Conservation (phyloP, 2,113 vertebrate genomes). For the Felis chaus region DNA sequence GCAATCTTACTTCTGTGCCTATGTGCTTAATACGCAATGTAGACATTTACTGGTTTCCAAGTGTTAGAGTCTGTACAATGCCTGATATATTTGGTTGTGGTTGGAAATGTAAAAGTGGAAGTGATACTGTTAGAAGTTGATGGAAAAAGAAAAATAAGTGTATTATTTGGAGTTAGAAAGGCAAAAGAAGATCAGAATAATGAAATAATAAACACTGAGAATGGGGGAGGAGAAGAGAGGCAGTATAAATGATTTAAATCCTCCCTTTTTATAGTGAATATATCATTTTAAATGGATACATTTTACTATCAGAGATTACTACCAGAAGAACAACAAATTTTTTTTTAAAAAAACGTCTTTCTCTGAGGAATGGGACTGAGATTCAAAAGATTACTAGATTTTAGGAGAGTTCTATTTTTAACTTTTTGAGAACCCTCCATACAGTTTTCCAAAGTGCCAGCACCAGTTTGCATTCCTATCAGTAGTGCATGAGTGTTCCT, state of each 20-base stretch:
- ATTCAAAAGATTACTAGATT: not conserved
- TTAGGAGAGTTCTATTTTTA: not conserved
- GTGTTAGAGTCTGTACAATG: not conserved
- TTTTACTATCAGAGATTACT: not conserved
- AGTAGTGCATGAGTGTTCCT: not conserved
- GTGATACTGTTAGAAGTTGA: not conserved
- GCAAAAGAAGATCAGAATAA: not conserved
- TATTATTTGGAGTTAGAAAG: constrained; percentile 11
- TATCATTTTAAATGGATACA: not conserved
- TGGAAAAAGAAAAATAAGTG: not conserved
- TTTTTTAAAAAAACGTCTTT: not conserved
- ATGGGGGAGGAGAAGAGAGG: not conserved
- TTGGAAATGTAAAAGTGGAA: not conserved
- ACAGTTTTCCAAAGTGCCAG: not conserved
- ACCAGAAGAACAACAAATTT: not conserved
- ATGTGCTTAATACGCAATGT: not conserved
- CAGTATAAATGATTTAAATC: not conserved
- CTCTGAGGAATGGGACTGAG: not conserved
- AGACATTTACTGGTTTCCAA: not conserved
- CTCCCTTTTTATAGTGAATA: not conserved
- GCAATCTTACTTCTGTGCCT: not conserved
- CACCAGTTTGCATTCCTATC: not conserved
- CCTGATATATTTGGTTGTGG: not conserved
- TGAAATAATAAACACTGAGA: not conserved
- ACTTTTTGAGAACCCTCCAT: not conserved